Base-by-base conservation (phyloP, 2,113 vertebrate species). In the Podarcis cretensis region DNA sequence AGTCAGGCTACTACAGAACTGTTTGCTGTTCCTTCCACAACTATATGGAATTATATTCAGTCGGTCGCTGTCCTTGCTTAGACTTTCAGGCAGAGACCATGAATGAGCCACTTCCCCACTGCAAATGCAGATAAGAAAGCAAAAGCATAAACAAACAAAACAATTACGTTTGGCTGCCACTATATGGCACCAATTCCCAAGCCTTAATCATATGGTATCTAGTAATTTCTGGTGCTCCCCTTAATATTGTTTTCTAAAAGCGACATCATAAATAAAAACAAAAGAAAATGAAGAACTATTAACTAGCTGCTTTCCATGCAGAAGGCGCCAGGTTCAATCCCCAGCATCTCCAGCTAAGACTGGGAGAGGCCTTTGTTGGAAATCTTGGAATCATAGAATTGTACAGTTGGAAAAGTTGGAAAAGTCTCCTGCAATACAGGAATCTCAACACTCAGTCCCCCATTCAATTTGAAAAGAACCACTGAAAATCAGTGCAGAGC, bases 71-170 rank as follows among this genome's bases (percentile, higher is more conserved):
- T 97, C 96, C 89, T 90, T 95, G 63, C 90, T 95, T 93, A 98
- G 92, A 14, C 95, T 93, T 87, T 96, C 95, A 68, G 99, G 98
- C 92, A 98, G 95, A 89, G 96, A 96, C 99, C 99, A 99, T 8
- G 96, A 95, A 94, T 98, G 97, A 95, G 97, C 96, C 96, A 96
- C 97, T 93, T 97, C 96, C 82, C 98, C 98, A 95, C 99, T 99
- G 97, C 89, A 95, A 94, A 93, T 59, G 89, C 83, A 95, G 93
- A 94, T 91, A 95, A 96, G 93, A 92, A 96, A 95, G 93, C 66
- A 93, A 93, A 91, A 92, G 91, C 89, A 90, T 54, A 87, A 74
- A 74, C 95, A 73, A 94, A 92, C 48, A 54, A 91, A 90, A 92
- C 85, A 89, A 87, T 97, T 91, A 96, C 81, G 83, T 43, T 92